Percentiles rank a stretch among this genome's conserved stretches.
Evolutionary conservation across 2,113 vertebrate species (phyloP).

Genomic region (Ctenodactylus gundi): DNA sequence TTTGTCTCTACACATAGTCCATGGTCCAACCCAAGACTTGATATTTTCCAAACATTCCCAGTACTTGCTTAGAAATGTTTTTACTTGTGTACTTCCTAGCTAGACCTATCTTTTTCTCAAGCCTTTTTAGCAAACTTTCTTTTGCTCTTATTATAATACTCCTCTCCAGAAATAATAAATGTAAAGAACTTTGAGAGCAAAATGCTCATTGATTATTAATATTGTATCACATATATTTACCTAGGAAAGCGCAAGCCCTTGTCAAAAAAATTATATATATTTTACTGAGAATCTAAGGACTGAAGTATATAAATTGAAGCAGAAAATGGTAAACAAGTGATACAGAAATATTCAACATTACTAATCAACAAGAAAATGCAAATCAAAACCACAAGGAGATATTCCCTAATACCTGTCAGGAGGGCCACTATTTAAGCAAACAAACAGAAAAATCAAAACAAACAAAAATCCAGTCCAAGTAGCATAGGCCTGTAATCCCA

Average conservation of each 20-base stretch:
- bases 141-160: not conserved
- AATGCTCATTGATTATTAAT: not conserved
- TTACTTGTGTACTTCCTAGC: not conserved
- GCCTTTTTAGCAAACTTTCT: not conserved
- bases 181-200: not conserved
- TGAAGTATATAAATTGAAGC: not conserved
- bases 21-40: not conserved
- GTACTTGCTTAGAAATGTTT: conserved; percentile 9
- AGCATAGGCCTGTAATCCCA: too few species aligned
- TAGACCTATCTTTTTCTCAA: not conserved
- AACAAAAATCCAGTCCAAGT: too few species aligned
- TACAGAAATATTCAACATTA: not conserved
- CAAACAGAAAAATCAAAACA: too few species aligned
- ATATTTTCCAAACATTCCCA: not conserved
- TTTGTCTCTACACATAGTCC: not conserved
- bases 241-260: not conserved
- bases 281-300: not conserved
- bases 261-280: not conserved
- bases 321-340: not conserved
- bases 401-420: not conserved
- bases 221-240: not conserved
- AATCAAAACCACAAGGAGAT: not conserved
- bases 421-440: not conserved
- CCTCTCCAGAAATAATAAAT: not conserved
- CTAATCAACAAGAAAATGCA: not conserved